phyloP scores from a whole-genome alignment of 1,140 invertebrate genomes.

The Gonatopus flavifemur region DNA sequence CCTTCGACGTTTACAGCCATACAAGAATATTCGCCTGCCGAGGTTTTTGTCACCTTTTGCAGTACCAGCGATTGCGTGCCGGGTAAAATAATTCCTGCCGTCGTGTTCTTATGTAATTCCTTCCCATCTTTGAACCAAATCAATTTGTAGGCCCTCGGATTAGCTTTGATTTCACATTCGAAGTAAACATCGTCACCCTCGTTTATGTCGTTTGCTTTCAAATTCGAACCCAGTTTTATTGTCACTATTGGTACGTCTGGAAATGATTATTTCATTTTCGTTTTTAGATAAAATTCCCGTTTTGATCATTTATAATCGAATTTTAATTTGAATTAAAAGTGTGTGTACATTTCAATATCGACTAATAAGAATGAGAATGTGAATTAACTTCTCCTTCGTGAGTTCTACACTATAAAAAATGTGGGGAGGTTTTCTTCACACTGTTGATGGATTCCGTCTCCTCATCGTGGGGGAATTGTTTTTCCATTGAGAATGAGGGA shows the following conservation, averaged over 20 bases:
- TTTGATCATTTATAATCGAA: neutral
- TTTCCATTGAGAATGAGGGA: too few species aligned
- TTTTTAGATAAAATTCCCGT: neutral
- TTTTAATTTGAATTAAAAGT: too few species aligned
- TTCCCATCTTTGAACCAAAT: conserved; percentile 81
- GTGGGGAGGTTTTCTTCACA: too few species aligned
- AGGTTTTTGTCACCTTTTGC: conserved; percentile 77
- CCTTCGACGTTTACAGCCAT: conserved; percentile 79
- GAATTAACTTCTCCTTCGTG: too few species aligned
- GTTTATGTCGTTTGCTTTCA: conserved; percentile 83
- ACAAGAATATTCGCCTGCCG: conserved; percentile 81
- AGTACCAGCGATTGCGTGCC: conserved; percentile 79
- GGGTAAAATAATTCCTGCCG: conserved; percentile 77
- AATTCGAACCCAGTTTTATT: conserved; percentile 75
- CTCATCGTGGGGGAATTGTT: too few species aligned
- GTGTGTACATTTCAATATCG: too few species aligned
- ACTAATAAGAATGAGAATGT: too few species aligned
- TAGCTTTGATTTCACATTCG: conserved; percentile 84
- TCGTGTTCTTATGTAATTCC: conserved; percentile 75
- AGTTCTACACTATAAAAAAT: too few species aligned
- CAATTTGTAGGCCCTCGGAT: conserved; percentile 78
- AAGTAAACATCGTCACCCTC: conserved; percentile 91
- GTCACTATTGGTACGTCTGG: conserved; percentile 81
- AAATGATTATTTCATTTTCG: conserved; percentile 32
- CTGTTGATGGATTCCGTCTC: too few species aligned